phyloP scores from a whole-genome alignment of 2,113 vertebrate species.

The Eulemur rufifrons region DNA sequence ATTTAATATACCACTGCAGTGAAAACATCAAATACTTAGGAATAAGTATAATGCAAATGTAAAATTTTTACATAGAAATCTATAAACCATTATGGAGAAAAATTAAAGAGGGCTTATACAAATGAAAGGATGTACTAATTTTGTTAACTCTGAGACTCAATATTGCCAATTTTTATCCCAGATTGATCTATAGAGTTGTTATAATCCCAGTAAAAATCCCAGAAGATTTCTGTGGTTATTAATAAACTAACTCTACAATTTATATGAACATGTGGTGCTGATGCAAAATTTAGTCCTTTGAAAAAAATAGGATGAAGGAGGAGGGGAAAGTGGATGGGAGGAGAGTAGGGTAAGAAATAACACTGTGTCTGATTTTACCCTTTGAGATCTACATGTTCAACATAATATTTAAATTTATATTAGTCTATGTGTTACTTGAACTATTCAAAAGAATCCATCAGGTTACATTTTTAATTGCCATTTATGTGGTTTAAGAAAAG shows the following conservation, averaged over 20 bases:
- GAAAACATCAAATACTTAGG: not conserved
- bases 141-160: not conserved
- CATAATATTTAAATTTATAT: not conserved
- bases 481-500: not conserved
- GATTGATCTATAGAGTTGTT: not conserved
- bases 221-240: not conserved
- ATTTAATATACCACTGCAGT: not conserved
- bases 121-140: not conserved
- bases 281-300: not conserved
- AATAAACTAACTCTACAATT: not conserved
- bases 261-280: not conserved
- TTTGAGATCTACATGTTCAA: not conserved
- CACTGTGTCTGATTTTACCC: not conserved
- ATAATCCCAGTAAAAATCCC: not conserved
- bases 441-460: not conserved
- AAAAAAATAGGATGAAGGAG: not conserved
- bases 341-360: not conserved
- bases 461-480: not conserved
- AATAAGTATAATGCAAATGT: not conserved
- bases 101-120: not conserved
- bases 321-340: not conserved
- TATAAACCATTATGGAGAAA: not conserved
- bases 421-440: not conserved
- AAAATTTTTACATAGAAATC: not conserved
- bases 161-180: not conserved